These are phyloP conservation scores for Calosoma granatense DNA, from an alignment of 1,140 invertebrate species.

Conservation along the genomic window DNA sequence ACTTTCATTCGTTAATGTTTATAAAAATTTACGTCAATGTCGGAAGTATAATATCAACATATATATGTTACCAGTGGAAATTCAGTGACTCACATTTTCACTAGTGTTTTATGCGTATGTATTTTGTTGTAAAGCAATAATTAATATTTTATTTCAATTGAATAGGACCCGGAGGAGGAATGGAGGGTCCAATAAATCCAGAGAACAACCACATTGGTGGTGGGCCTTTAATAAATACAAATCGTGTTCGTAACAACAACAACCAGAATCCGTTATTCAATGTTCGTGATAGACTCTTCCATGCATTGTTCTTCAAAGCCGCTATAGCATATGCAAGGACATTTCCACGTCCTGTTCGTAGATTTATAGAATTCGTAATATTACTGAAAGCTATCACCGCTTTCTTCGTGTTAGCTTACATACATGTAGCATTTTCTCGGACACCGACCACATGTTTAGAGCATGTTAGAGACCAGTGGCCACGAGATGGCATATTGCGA, in stretches of 20 bases:
- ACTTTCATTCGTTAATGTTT: no score
- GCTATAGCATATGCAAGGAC: slow-evolving; percentile 82
- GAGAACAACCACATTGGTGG: slow-evolving; percentile 42
- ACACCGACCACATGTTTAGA: slow-evolving; percentile 89
- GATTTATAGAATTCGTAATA: slow-evolving; percentile 85
- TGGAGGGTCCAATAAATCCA: slow-evolving; percentile 32
- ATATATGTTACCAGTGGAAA: no score
- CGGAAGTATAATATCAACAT: no score
- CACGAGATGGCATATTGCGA: slow-evolving; percentile 85
- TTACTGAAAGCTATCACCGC: slow-evolving; percentile 82
- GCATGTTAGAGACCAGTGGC: slow-evolving; percentile 84
- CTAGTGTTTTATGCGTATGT: no score
- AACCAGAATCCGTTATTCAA: slow-evolving; percentile 66
- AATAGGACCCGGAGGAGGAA: slow-evolving; percentile 26
- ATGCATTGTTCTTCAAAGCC: slow-evolving; percentile 86
- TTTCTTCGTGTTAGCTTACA: slow-evolving; percentile 87
- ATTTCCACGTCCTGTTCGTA: slow-evolving; percentile 74
- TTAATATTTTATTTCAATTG: no score
- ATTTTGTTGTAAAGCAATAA: no score
- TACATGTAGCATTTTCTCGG: slow-evolving; percentile 88
- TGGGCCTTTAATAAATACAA: slow-evolving; percentile 40
- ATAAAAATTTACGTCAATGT: no score
- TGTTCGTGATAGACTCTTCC: slow-evolving; percentile 88
- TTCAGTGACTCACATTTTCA: no score
- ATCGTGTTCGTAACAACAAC: slow-evolving; percentile 45